Conservation (phyloP, 1,140 invertebrate species). For the Ostrea edulis region DNA sequence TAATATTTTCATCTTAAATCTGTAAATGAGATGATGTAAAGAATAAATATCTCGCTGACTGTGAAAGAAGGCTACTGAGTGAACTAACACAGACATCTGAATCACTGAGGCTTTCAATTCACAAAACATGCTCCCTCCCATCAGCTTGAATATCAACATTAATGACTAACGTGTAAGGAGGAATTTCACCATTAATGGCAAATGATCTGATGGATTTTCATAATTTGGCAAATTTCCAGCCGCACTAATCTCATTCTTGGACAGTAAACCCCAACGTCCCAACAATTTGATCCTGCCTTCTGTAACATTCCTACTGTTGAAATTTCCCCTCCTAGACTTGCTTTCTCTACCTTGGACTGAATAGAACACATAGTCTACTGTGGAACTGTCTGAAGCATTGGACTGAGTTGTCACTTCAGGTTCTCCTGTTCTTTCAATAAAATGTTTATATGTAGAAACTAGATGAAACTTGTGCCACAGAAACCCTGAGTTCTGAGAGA, state of each 20-base stretch:
- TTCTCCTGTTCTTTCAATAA: conserved; percentile 44
- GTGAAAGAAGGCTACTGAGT: too few species aligned
- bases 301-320: conserved; percentile 24
- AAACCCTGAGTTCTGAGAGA: conserved; percentile 55
- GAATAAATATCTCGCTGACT: too few species aligned
- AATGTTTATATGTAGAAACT: conserved; percentile 73
- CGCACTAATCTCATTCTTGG: conserved; percentile 81
- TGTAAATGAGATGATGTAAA: too few species aligned
- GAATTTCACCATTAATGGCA: conserved; percentile 69
- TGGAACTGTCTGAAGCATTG: conserved; percentile 58
- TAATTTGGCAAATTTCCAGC: conserved; percentile 87
- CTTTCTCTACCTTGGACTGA: conserved; percentile 45
- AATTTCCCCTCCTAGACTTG: conserved; percentile 23
- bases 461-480: conserved; percentile 76
- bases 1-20: too few species aligned
- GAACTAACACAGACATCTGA: too few species aligned
- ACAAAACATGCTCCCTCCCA: too few species aligned
- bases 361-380: conserved; percentile 80
- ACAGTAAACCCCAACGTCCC: conserved; percentile 84
- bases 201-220: conserved; percentile 72
- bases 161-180: conserved; percentile 51
- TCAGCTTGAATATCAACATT: neutral
- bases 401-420: conserved; percentile 75
- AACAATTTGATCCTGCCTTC: conserved; percentile 82
- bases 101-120: too few species aligned